Base-by-base conservation (phyloP, 2,113 vertebrate genomes). In the Donacobius atricapilla region DNA sequence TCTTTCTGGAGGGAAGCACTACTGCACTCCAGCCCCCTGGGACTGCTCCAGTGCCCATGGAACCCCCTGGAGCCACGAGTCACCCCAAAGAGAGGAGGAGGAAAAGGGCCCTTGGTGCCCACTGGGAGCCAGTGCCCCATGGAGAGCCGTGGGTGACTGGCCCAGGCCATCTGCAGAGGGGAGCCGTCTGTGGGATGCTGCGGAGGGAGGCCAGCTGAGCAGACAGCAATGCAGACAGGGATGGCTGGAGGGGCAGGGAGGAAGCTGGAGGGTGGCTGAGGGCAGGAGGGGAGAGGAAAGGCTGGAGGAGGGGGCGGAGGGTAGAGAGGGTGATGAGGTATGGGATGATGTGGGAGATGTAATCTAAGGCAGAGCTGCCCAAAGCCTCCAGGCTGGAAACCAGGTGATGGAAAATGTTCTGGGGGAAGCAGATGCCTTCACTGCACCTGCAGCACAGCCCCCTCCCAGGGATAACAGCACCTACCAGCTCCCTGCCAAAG, bases 1-100 rank as follows among this genome's bases (percentile, higher is more conserved):
- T 4, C 39, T 33, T 25, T 9, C 71, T 10, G 44, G 30, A 68
- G 22, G 15, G 7, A 13, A 1, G 0, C 0, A 0, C 53, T 60
- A 19, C 70, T 44, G 66, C 54, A 9, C 24, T 64, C 30, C 83
- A 37, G 25, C 47, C 79, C n/a, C 28, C 20, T 6, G 42, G 51
- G 58, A 13, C 40, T 20, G 28, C 28, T 57, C 10, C 51, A 13
- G 61, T 4, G 28, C 9, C 27, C 11, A 0, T 3, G 4, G 37
- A 39, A 57, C 4, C 37, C 54, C 13, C 7, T 5, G 30, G 14
- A 17, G 8, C 17, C 47, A 33, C 4, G 24, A 53, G 39, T 42
- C 45, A 10, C 57, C 71, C 28, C 30, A 17, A 54, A 21, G 23
- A 21, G 7, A 65, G 76, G 16, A 15, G 61, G 30, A 66, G 6